A percentile compares a stretch with the other conserved stretches of the same genome.
These are phyloP conservation scores for Bos javanicus DNA, from an alignment of 2,113 vertebrate species.

Conservation along the genomic window DNA sequence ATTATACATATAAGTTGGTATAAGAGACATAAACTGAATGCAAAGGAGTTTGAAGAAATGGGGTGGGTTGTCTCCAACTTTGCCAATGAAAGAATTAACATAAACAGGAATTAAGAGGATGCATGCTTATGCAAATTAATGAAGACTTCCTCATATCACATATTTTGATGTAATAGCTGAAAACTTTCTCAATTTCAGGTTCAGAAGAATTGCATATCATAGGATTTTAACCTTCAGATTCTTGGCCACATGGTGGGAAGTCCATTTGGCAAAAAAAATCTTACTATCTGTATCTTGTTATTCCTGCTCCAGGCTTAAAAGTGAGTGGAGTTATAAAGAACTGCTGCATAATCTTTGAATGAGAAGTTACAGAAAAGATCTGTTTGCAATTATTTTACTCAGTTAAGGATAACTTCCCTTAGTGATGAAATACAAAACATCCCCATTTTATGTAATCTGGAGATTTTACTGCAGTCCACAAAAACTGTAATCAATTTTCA, in stretches of 20 bases:
- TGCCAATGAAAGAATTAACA: background rate
- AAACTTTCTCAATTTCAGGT: background rate
- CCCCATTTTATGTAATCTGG: constrained; percentile 58
- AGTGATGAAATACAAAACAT: constrained; percentile 64
- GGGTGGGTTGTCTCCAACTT: background rate
- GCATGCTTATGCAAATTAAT: background rate
- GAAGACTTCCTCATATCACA: too few species aligned
- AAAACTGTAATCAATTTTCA: constrained; percentile 59
- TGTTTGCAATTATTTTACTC: constrained; percentile 69
- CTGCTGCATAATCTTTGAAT: constrained; percentile 29
- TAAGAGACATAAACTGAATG: background rate
- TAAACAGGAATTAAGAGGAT: background rate
- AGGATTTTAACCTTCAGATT: background rate
- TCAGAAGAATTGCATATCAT: background rate
- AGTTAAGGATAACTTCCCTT: constrained; percentile 64
- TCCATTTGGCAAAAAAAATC: background rate
- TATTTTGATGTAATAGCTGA: background rate
- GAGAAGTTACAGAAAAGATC: constrained; percentile 33
- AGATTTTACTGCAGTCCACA: constrained; percentile 56
- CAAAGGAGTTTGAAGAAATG: background rate
- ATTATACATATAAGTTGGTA: background rate
- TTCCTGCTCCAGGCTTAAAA: constrained; percentile 32
- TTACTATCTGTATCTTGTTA: background rate
- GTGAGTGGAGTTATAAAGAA: constrained; percentile 13
- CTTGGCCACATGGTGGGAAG: background rate